Conservation (phyloP, 2,888 invertebrate species). For the Drosophila austrosaltans region DNA sequence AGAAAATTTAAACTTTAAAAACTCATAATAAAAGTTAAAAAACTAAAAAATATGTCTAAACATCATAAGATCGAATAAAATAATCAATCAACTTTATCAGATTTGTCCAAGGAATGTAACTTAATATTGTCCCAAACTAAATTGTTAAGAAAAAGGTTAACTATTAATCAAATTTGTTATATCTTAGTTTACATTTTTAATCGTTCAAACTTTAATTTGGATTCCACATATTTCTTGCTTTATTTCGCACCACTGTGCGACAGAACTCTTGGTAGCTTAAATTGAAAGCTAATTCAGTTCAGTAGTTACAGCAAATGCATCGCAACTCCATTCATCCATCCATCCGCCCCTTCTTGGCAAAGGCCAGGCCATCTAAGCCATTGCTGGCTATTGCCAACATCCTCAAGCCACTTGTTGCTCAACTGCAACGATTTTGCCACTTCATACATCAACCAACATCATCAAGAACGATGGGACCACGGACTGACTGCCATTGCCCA, state of each 20-base stretch:
- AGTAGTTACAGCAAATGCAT: slow-evolving; percentile 42
- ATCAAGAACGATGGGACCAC: slow-evolving; percentile 1
- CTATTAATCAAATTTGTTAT: no score
- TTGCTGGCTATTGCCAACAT: slow-evolving; percentile 18
- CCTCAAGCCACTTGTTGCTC: slow-evolving; percentile 47
- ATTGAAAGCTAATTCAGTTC: slow-evolving; percentile 56
- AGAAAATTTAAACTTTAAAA: no score
- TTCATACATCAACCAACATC: slow-evolving; percentile 68
- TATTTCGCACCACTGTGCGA: neutral
- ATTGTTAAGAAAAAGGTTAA: no score
- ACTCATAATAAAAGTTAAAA: no score
- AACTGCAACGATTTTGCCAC: slow-evolving; percentile 66
- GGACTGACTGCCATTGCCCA: neutral
- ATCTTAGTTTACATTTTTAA: no score
- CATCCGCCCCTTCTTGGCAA: slow-evolving; percentile 30
- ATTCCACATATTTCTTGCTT: no score
- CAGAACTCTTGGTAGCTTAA: slow-evolving; percentile 28
- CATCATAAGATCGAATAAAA: no score
- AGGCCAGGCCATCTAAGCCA: slow-evolving; percentile 16
- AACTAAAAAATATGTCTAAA: no score
- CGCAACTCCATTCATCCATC: slow-evolving; percentile 21
- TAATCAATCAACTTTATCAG: no score
- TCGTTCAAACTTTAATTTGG: no score
- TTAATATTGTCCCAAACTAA: no score
- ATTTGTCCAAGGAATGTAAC: no score